Percentiles rank a stretch among this genome's conserved stretches.
Conservation (phyloP, 2,888 invertebrate genomes). For the Alloscopus bannaensis region DNA sequence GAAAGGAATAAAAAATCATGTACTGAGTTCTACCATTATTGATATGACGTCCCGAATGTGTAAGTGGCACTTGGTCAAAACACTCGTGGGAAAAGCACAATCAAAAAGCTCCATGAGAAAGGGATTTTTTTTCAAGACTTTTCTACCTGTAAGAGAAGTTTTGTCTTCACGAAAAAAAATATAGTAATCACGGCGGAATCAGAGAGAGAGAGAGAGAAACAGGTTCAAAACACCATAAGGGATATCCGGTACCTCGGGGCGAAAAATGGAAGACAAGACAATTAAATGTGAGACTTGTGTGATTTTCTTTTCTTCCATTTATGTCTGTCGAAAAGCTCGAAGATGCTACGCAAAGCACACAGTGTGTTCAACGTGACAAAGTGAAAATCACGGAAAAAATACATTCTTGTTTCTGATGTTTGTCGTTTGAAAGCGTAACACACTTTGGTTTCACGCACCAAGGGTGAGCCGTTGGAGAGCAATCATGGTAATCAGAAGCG, state of each 20-base stretch:
- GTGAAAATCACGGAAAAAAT: not conserved
- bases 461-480: no score
- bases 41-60: slow-evolving; percentile 22
- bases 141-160: not conserved
- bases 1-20: no score
- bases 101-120: slow-evolving; percentile 70
- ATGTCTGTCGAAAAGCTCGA: not conserved
- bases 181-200: no score
- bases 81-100: slow-evolving; percentile 71
- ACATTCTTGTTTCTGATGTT: not conserved
- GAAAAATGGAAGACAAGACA: slow-evolving; percentile 47
- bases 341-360: not conserved
- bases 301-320: slow-evolving; percentile 14
- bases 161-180: slow-evolving; percentile 31
- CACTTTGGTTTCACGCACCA: no score
- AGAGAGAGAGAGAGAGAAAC: slow-evolving; percentile 46
- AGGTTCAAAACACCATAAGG: slow-evolving; percentile 61
- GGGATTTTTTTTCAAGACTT: slow-evolving; percentile 31
- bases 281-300: slow-evolving; percentile 9
- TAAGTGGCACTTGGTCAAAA: slow-evolving; percentile 66
- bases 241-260: slow-evolving; percentile 71
- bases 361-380: not conserved
- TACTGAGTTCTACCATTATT: no score
- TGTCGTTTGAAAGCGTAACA: no score
- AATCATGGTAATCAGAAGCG: slow-evolving; percentile 54